Evolutionary conservation across 2,888 invertebrate species (phyloP).

Genomic region (Ditylenchus weischeri): DNA sequence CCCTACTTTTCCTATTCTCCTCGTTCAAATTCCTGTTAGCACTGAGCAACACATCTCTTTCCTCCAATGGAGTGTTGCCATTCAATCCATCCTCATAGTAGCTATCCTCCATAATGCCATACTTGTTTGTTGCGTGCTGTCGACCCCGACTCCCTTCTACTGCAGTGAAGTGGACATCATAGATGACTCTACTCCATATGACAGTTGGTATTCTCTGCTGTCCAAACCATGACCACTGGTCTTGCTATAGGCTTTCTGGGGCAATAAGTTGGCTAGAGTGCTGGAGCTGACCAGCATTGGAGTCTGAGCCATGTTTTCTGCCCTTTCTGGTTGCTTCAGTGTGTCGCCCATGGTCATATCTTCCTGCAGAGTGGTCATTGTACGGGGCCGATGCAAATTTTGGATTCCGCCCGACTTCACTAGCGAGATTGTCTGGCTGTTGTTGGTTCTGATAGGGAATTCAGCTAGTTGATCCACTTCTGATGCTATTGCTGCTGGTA

Average conservation of each 20-base stretch:
- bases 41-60: background rate
- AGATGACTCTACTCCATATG: constrained; percentile 41
- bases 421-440: no score
- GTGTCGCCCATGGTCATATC: no score
- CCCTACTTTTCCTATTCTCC: background rate
- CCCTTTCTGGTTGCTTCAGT: no score
- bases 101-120: constrained; percentile 43
- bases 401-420: no score
- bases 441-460: no score
- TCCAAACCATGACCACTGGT: constrained; percentile 6
- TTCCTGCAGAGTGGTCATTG: no score
- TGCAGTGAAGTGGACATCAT: constrained; percentile 26
- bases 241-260: background rate
- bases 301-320: no score
- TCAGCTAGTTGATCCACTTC: no score
- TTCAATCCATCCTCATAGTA: constrained; percentile 57
- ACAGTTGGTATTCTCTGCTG: constrained; percentile 34
- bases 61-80: constrained; percentile 39
- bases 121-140: constrained; percentile 8
- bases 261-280: background rate
- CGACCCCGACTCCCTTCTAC: background rate
- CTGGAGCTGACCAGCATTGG: no score
- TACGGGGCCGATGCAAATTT: no score
- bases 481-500: no score
- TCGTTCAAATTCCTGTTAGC: background rate